Percentiles rank a stretch among this genome's conserved stretches.
Evolutionary conservation across 2,113 vertebrate genomes (phyloP).

Genomic region (Oenanthe melanoleuca): DNA sequence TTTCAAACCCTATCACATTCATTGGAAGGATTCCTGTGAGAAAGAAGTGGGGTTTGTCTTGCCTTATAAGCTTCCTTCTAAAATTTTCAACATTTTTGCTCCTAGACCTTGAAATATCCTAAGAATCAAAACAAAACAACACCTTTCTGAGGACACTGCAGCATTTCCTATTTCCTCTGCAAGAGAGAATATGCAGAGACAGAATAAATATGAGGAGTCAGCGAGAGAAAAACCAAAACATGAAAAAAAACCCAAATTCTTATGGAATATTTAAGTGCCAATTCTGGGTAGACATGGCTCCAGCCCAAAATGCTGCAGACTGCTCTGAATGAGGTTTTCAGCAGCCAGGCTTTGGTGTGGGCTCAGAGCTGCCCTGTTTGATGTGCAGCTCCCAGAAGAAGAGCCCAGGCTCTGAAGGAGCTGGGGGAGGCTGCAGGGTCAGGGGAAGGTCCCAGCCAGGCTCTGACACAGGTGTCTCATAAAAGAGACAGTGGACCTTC

Average conservation of each 20-base stretch:
- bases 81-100: not conserved
- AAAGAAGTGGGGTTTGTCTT: not conserved
- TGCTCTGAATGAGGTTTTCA: conserved; percentile 36
- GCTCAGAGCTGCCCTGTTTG: conserved; percentile 9
- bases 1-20: not conserved
- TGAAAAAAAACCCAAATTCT: not conserved
- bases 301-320: not conserved
- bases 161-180: not conserved
- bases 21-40: not conserved
- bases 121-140: not conserved
- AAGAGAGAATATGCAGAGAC: not conserved
- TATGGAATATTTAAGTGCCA: conserved; percentile 17
- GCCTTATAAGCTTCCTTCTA: not conserved
- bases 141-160: not conserved
- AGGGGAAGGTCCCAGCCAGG: not conserved
- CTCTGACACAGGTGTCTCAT: not conserved
- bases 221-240: not conserved
- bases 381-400: not conserved
- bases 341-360: conserved; percentile 15
- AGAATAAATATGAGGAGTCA: not conserved
- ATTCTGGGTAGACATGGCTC: conserved; percentile 31
- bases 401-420: not conserved
- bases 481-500: not conserved
- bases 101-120: not conserved
- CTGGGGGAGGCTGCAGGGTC: not conserved